Percentiles rank a stretch among this genome's conserved stretches.
phyloP scores from a whole-genome alignment of 1,140 invertebrate genomes.

The Leptopilina boulardi region DNA sequence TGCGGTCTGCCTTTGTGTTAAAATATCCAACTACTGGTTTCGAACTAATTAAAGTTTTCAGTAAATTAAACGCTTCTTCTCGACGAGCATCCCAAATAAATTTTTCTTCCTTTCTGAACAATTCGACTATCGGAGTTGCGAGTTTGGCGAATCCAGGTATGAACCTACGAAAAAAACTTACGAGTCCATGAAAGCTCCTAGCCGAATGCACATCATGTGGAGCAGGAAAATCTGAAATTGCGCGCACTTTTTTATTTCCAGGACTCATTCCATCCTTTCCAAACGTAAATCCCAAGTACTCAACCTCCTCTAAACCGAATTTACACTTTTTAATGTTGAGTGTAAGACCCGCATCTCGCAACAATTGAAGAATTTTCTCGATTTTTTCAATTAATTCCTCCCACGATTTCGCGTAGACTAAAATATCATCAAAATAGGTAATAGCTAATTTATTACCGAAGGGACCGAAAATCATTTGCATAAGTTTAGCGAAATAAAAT shows the following conservation, averaged over 20 bases:
- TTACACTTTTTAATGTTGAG: background rate
- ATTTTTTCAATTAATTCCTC: background rate
- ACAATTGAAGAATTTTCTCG: background rate
- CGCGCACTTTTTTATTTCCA: background rate
- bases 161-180: background rate
- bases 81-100: background rate
- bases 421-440: background rate
- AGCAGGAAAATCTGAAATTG: background rate
- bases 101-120: background rate
- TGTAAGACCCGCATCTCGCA: background rate
- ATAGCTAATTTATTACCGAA: background rate
- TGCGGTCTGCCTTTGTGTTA: background rate
- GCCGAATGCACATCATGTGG: background rate
- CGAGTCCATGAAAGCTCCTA: background rate
- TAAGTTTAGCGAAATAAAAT: constrained; percentile 34
- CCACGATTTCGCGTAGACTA: background rate
- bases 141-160: background rate
- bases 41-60: background rate
- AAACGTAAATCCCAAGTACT: background rate
- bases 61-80: background rate
- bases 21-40: background rate
- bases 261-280: background rate
- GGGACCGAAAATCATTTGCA: background rate
- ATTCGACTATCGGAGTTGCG: background rate
- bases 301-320: background rate